Percentiles rank a stretch among this genome's conserved stretches.
Conservation (phyloP, 2,888 invertebrate species). For the Sepioteuthis lessoniana region DNA sequence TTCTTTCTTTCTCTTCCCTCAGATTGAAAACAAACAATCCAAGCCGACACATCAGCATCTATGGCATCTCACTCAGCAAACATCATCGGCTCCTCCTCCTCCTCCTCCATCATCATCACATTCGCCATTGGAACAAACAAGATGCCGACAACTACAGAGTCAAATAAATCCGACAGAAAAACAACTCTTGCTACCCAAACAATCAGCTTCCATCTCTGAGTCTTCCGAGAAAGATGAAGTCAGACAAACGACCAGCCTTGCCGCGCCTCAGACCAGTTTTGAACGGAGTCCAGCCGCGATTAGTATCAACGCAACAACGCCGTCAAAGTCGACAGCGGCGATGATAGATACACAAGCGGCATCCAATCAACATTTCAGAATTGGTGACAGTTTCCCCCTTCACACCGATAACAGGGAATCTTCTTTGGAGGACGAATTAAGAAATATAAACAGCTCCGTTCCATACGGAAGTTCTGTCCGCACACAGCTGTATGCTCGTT, state of each 20-base stretch:
- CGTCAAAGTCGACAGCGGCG: neutral
- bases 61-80: neutral
- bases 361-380: neutral
- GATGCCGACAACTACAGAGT: neutral
- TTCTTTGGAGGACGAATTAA: neutral
- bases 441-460: neutral
- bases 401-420: neutral
- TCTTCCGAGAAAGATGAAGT: neutral
- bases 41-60: neutral
- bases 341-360: neutral
- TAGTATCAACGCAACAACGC: no score
- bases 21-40: conserved; percentile 37
- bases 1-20: no score
- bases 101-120: neutral
- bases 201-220: neutral
- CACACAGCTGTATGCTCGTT: neutral
- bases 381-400: neutral
- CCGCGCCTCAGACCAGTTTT: neutral
- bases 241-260: neutral
- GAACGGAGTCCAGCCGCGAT: neutral
- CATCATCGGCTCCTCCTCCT: neutral
- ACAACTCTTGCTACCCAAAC: neutral
- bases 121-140: neutral
- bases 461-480: neutral
- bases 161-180: neutral